Base-by-base conservation (phyloP, 2,113 vertebrate genomes). In the Anhinga anhinga region DNA sequence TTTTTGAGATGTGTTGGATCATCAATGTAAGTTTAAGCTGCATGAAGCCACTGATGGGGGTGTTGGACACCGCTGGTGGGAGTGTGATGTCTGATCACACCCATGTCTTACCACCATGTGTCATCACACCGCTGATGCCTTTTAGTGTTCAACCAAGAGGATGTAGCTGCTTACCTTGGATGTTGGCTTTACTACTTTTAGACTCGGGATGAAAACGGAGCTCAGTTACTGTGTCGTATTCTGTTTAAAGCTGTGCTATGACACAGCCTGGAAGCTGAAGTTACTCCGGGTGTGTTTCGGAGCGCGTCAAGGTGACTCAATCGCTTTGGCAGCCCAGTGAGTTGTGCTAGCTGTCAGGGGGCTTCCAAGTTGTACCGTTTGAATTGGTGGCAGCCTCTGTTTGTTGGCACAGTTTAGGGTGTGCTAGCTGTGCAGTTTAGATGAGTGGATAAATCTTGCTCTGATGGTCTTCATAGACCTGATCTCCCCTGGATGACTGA, bases 321-420 rank as follows among this genome's bases (percentile, higher is more conserved):
- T 73, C 0, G 0, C 19, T 67, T 66, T 58, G 40, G 7, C 52
- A 69, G 55, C 59, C 47, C 29, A 17, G 15, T 79, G 44, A 32
- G 15, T 61, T 90, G 25, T 58, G 42, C 18, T 74, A n/a, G 19
- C 66, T 82, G n/a, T 55, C 11, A 32, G 25, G 10, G 12, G 5
- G 44, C 65, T 84, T 76, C 9, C 2, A 50, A 26, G 13, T 63
- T 38, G 19, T 44, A 34, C 32, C n/a, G 4, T 71, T 71, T 53
- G 44, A 17, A 65, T 25, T 82, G 44, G 15, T 70, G 59, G 3
- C 0, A 0, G 15, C 3, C 14, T 13, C 3, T 4, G 2, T 45
- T 44, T 91, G 82, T 82, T 87, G 29, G 4, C 6, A 5, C 3
- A 1, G 13, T 40, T 76, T 47, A 32, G 30, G 29, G 11, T 34